phyloP scores from a whole-genome alignment of 2,113 vertebrate species.

The Rhynchomys soricoides region DNA sequence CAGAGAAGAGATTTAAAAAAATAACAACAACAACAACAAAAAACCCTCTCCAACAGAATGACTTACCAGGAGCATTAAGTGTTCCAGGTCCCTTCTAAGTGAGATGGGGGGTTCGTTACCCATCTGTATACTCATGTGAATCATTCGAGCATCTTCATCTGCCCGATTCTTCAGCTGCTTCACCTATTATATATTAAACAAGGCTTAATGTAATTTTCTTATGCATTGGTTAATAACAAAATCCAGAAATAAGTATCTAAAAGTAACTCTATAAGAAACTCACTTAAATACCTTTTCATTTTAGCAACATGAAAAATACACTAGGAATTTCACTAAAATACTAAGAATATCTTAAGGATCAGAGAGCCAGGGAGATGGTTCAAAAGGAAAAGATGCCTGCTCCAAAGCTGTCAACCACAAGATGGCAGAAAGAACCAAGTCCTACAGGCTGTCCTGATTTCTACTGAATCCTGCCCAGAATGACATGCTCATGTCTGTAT shows the following conservation, averaged over 20 bases:
- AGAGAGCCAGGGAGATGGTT: background rate
- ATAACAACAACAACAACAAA: too few species aligned
- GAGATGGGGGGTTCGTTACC: slow-evolving; percentile 94
- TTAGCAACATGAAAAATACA: slow-evolving; percentile 33
- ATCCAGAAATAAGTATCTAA: slow-evolving; percentile 23
- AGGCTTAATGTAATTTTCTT: background rate
- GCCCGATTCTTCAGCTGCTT: slow-evolving; percentile 97
- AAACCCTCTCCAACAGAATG: background rate
- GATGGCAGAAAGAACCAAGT: background rate
- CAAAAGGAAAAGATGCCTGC: background rate
- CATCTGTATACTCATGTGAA: slow-evolving; percentile 98
- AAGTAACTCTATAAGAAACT: slow-evolving; percentile 32
- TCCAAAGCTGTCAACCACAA: background rate
- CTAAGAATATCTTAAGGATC: slow-evolving; percentile 36
- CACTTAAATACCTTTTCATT: background rate
- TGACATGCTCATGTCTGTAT: background rate
- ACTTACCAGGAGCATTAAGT: slow-evolving; percentile 96
- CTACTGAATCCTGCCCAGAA: background rate
- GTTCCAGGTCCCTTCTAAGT: slow-evolving; percentile 94
- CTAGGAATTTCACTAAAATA: slow-evolving; percentile 23
- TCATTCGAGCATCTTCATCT: slow-evolving; percentile 96
- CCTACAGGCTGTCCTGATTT: background rate
- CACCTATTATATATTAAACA: slow-evolving; percentile 86
- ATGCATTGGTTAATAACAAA: slow-evolving; percentile 2
- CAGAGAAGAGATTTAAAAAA: background rate